Conservation (phyloP, 2,113 vertebrate genomes). For the Callionymus lyra region DNA sequence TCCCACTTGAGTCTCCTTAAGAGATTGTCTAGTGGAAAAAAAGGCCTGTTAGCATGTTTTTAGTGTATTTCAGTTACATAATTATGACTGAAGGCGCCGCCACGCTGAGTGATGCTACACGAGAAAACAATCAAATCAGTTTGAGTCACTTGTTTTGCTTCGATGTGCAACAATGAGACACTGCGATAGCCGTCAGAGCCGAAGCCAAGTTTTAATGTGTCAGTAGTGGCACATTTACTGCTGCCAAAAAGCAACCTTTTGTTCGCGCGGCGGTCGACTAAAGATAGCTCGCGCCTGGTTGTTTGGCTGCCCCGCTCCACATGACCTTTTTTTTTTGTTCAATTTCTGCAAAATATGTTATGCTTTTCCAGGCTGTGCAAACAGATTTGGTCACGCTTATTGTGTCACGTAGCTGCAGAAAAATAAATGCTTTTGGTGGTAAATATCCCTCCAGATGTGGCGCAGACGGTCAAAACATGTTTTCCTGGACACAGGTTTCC, state of each 20-base stretch:
- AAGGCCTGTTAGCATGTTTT: too few relatives aligned
- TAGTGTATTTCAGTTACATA: background rate
- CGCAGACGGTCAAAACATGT: conserved; percentile 72
- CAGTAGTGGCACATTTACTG: conserved; percentile 49
- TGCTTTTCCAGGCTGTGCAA: conserved; percentile 43
- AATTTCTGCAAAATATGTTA: conserved; percentile 64
- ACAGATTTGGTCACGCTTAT: conserved; percentile 54
- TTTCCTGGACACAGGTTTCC: conserved; percentile 69
- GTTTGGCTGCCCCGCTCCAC: conserved; percentile 38
- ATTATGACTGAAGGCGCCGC: background rate
- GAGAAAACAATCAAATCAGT: conserved; percentile 18
- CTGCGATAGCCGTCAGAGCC: conserved; percentile 19
- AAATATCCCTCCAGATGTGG: conserved; percentile 70
- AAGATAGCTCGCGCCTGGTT: conserved; percentile 54
- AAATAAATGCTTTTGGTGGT: conserved; percentile 53
- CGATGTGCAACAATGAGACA: conserved; percentile 19
- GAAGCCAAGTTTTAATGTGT: conserved; percentile 38
- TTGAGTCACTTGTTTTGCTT: conserved; percentile 41
- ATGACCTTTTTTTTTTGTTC: conserved; percentile 61
- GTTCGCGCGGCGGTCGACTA: conserved; percentile 53
- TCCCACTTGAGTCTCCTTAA: too few relatives aligned
- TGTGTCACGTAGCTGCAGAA: conserved; percentile 46
- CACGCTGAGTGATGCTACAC: conserved; percentile 21
- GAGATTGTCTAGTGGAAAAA: too few relatives aligned
- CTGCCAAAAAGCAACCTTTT: conserved; percentile 50